Evolutionary conservation across 2,888 invertebrate species (phyloP).

Genomic region (Itoplectis maculator): DNA sequence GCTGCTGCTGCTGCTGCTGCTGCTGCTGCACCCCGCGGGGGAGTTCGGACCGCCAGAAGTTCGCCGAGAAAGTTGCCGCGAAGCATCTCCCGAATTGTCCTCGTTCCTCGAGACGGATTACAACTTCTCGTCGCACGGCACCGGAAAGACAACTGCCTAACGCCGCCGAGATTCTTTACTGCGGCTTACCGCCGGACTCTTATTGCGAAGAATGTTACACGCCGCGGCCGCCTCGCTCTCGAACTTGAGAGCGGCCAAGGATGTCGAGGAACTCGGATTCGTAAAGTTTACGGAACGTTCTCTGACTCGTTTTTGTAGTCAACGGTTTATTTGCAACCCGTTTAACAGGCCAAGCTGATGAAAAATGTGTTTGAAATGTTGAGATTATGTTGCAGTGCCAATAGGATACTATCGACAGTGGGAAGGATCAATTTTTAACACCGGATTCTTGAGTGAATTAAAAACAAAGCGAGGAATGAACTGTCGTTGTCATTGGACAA

Average conservation of each 20-base stretch:
- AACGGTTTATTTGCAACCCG: constrained; percentile 8
- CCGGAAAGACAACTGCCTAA: constrained; percentile 3
- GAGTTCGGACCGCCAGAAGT: constrained; percentile 73
- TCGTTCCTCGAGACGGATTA: constrained; percentile 77
- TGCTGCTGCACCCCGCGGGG: too few species aligned
- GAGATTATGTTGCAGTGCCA: too few species aligned
- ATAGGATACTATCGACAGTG: too few species aligned
- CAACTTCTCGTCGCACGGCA: constrained; percentile 73
- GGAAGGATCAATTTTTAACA: too few species aligned
- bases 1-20: too few species aligned
- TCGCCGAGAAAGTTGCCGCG: constrained; percentile 76
- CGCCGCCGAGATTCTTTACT: constrained; percentile 4
- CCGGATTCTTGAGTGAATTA: too few species aligned
- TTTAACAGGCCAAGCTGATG: background rate
- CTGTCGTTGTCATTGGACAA: too few species aligned
- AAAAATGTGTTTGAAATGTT: too few species aligned
- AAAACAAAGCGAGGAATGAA: too few species aligned
- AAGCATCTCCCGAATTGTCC: constrained; percentile 67
- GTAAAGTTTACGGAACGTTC: constrained; percentile 18
- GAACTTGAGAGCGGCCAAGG: constrained; percentile 21
- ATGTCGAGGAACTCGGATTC: constrained; percentile 18
- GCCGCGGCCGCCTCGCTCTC: background rate
- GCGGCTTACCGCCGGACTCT: constrained; percentile 35
- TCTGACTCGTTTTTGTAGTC: background rate
- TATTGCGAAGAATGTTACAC: constrained; percentile 57